Percentiles rank a stretch among this genome's conserved stretches.
phyloP scores from a whole-genome alignment of 2,113 vertebrate genomes.

The Phasianus colchicus region DNA sequence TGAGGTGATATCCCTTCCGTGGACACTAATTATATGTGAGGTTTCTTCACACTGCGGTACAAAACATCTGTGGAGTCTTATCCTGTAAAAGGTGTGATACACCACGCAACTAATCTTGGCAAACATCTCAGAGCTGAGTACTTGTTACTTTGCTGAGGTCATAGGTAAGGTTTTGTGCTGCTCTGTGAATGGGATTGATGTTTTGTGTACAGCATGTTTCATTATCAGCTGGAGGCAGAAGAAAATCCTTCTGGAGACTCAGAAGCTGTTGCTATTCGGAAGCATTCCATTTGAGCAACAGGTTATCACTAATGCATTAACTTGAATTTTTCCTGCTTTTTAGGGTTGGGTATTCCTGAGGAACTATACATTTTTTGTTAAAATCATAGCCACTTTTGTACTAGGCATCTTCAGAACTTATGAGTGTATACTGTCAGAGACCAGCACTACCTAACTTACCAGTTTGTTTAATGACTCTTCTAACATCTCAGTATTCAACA shows the following conservation, averaged over 20 bases:
- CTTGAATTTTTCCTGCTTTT: background rate
- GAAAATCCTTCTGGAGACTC: slow-evolving; percentile 30
- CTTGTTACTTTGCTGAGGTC: slow-evolving; percentile 35
- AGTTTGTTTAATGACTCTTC: background rate
- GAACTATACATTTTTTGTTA: background rate
- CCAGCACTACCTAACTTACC: background rate
- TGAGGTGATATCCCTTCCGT: background rate
- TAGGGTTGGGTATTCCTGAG: background rate
- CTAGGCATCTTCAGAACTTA: background rate
- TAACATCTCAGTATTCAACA: background rate
- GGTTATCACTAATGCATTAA: background rate
- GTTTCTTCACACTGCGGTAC: background rate
- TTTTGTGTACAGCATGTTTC: slow-evolving; percentile 18
- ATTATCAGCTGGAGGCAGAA: slow-evolving; percentile 46
- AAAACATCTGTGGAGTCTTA: background rate
- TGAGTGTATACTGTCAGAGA: background rate
- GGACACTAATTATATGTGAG: background rate
- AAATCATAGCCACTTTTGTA: background rate
- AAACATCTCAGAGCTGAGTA: background rate
- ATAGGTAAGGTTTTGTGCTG: background rate
- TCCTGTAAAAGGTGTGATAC: background rate
- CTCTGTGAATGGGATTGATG: background rate
- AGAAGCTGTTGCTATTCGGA: slow-evolving; percentile 10
- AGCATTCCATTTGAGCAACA: slow-evolving; percentile 43
- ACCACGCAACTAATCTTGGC: background rate